Percentiles rank a stretch among this genome's conserved stretches.
Evolutionary conservation across 2,113 vertebrate species (phyloP).

Genomic region (Thymallus thymallus): DNA sequence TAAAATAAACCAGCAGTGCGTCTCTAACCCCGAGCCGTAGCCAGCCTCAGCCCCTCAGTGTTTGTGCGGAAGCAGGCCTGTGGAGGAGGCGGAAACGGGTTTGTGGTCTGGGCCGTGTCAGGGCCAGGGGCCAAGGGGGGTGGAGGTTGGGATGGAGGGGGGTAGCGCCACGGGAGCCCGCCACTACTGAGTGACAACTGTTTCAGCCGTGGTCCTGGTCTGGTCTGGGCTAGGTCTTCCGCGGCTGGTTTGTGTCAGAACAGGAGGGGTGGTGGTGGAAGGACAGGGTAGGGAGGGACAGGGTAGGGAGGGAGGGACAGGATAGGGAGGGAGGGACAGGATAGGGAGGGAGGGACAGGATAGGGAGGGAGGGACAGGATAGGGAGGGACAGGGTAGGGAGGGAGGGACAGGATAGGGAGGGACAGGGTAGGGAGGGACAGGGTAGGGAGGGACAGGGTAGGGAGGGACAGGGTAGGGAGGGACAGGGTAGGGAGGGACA

Average conservation of each 20-base stretch:
- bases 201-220: conserved; percentile 86
- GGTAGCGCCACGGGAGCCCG: conserved; percentile 12
- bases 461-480: neutral
- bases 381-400: no score
- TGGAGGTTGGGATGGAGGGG: neutral
- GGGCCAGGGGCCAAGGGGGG: neutral
- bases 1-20: neutral
- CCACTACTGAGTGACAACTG: conserved; percentile 86
- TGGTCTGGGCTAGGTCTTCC: conserved; percentile 49
- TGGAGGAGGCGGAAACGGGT: conserved; percentile 52
- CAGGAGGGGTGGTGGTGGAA: neutral
- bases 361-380: no score
- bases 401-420: no score
- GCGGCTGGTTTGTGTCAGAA: neutral
- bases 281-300: neutral
- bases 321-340: no score
- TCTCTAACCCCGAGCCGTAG: conserved; percentile 1
- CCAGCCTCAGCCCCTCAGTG: conserved; percentile 26
- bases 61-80: conserved; percentile 59
- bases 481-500: neutral
- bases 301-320: neutral
- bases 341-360: no score
- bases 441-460: no score
- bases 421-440: no score
- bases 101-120: conserved; percentile 60